Conservation (phyloP, 1,140 invertebrate genomes). For the Rhagoletis zephyria region DNA sequence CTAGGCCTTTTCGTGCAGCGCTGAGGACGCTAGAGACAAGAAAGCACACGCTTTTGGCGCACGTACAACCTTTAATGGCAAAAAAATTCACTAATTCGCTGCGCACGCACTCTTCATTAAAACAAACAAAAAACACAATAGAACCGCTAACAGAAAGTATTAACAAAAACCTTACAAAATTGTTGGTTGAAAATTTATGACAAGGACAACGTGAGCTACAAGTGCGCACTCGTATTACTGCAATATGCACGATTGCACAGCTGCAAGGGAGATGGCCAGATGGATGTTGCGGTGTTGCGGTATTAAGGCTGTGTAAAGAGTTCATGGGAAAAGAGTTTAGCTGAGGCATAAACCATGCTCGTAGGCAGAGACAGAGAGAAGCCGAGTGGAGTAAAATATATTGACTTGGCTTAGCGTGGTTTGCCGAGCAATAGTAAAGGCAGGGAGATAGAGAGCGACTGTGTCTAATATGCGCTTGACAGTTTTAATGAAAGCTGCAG, state of each 20-base stretch:
- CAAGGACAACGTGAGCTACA: slow-evolving; percentile 42
- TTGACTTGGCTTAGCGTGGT: neutral
- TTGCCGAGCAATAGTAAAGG: neutral
- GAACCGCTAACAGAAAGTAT: slow-evolving; percentile 14
- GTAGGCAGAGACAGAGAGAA: neutral
- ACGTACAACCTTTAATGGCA: slow-evolving; percentile 16
- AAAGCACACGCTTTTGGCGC: neutral
- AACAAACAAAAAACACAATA: neutral
- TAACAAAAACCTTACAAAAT: neutral
- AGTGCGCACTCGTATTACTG: slow-evolving; percentile 6
- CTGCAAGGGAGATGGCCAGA: slow-evolving; percentile 12
- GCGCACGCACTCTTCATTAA: slow-evolving; percentile 49
- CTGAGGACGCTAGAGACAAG: no score
- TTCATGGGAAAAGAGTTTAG: neutral
- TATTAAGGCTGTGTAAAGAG: no score
- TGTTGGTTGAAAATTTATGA: neutral
- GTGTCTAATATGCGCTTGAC: neutral
- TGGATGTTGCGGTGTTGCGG: neutral
- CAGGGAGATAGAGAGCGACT: neutral
- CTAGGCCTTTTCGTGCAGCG: no score
- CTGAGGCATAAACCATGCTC: neutral
- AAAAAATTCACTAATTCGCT: slow-evolving; percentile 31
- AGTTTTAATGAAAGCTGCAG: neutral
- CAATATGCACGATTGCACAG: neutral
- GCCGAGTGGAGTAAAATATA: neutral